Conservation (phyloP, 2,888 invertebrate genomes). For the Trissolcus japonicus region DNA sequence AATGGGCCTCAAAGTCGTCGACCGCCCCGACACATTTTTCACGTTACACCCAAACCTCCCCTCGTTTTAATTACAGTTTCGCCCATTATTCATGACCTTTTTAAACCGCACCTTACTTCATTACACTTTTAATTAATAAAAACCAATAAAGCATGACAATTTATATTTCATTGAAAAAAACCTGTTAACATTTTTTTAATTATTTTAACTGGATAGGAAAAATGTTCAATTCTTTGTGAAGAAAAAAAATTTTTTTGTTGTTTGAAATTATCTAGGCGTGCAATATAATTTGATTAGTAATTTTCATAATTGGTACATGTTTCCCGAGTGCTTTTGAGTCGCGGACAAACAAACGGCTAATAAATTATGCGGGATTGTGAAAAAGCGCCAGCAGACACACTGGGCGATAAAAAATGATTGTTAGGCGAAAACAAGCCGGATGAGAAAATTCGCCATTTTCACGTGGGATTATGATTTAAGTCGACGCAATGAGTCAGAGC, state of each 20-base stretch:
- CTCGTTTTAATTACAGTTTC: constrained; percentile 28
- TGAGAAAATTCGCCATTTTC: constrained; percentile 30
- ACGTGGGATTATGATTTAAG: constrained; percentile 49
- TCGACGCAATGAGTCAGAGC: constrained; percentile 39
- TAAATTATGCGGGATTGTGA: constrained; percentile 20
- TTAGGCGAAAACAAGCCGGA: constrained; percentile 5
- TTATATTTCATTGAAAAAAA: too few relatives aligned
- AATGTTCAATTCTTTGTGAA: too few relatives aligned
- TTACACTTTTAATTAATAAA: constrained; percentile 21
- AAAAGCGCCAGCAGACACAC: constrained; percentile 4
- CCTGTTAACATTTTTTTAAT: too few relatives aligned
- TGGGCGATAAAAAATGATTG: constrained; percentile 4
- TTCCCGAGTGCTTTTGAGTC: background rate
- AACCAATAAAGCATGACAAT: too few relatives aligned
- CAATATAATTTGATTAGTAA: too few relatives aligned
- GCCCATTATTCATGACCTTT: constrained; percentile 20
- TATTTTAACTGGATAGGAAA: too few relatives aligned
- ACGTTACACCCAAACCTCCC: constrained; percentile 9
- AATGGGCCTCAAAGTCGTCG: constrained; percentile 19
- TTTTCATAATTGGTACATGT: too few relatives aligned
- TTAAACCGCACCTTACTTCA: constrained; percentile 11
- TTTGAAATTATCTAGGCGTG: too few relatives aligned
- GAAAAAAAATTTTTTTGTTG: too few relatives aligned
- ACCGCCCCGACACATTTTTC: background rate
- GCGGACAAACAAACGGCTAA: constrained; percentile 13